These are phyloP conservation scores for Sesia apiformis DNA, from an alignment of 2,888 invertebrate species.

Conservation along the genomic window DNA sequence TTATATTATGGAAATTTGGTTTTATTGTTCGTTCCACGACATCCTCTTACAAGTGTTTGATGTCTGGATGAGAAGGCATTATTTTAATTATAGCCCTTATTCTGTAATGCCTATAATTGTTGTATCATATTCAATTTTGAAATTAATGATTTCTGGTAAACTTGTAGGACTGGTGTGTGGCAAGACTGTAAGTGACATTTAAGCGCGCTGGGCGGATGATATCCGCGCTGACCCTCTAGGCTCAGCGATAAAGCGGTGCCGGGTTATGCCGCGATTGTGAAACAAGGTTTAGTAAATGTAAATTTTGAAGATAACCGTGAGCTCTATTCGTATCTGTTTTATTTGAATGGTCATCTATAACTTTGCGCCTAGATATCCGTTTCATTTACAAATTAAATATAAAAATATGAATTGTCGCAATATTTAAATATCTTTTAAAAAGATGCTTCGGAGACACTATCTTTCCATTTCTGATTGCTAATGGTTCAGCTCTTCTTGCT, in stretches of 20 bases:
- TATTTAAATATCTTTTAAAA: too few relatives aligned
- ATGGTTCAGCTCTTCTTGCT: too few relatives aligned
- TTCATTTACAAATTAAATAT: too few relatives aligned
- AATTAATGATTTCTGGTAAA: too few relatives aligned
- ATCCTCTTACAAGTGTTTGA: conserved; percentile 6
- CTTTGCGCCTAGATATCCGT: too few relatives aligned
- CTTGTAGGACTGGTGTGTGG: too few relatives aligned
- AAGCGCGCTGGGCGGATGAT: background rate
- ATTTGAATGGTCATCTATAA: too few relatives aligned
- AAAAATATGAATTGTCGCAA: too few relatives aligned
- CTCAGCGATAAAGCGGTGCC: background rate
- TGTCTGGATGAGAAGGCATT: conserved; percentile 9
- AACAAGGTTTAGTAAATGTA: background rate
- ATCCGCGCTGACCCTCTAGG: background rate
- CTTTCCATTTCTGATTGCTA: too few relatives aligned
- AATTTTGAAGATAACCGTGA: too few relatives aligned
- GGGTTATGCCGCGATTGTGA: background rate
- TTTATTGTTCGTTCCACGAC: conserved; percentile 13
- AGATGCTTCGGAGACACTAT: too few relatives aligned
- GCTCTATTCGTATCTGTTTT: too few relatives aligned
- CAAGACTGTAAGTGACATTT: background rate
- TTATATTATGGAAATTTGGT: conserved; percentile 36
- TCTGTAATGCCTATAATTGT: background rate
- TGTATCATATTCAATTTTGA: background rate
- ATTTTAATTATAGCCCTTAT: background rate